These are phyloP conservation scores for Capromys pilorides DNA, from an alignment of 2,797 vertebrate genomes.

Conservation along the genomic window DNA sequence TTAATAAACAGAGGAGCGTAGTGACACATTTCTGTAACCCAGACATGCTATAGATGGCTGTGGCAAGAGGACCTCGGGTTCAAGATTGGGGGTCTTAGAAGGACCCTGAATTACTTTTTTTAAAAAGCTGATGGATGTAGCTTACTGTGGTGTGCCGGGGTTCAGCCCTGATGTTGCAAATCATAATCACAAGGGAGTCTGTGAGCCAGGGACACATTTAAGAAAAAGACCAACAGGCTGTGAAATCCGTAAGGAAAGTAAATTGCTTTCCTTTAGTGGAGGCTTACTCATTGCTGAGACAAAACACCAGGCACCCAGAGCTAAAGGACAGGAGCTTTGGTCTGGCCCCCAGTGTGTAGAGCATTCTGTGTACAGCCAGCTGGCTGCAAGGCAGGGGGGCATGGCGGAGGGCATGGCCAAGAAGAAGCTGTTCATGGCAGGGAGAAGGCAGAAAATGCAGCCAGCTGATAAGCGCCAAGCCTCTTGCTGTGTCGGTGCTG, in stretches of 20 bases:
- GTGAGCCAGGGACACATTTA: not conserved
- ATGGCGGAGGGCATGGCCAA: not conserved
- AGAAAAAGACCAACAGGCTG: not conserved
- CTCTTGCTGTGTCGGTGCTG: not conserved
- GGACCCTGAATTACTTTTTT: not conserved
- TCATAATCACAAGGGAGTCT: not conserved
- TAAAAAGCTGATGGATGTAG: not conserved
- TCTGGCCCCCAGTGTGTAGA: not conserved
- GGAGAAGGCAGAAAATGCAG: not conserved
- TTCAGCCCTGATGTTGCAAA: not conserved
- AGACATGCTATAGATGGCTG: not conserved
- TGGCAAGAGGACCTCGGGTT: not conserved
- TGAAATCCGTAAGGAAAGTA: constrained; percentile 14
- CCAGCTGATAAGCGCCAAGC: not conserved
- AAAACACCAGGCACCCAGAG: not conserved
- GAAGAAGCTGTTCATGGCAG: not conserved
- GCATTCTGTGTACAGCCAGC: not conserved
- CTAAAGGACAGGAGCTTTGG: not conserved
- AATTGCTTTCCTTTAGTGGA: not conserved
- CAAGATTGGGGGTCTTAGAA: not conserved
- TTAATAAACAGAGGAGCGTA: not conserved
- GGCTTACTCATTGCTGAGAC: not conserved
- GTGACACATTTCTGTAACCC: not conserved
- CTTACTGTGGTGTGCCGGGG: not conserved
- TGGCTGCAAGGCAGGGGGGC: not conserved